Conservation (phyloP, 2,888 invertebrate species). For the Hylaea fasciaria region DNA sequence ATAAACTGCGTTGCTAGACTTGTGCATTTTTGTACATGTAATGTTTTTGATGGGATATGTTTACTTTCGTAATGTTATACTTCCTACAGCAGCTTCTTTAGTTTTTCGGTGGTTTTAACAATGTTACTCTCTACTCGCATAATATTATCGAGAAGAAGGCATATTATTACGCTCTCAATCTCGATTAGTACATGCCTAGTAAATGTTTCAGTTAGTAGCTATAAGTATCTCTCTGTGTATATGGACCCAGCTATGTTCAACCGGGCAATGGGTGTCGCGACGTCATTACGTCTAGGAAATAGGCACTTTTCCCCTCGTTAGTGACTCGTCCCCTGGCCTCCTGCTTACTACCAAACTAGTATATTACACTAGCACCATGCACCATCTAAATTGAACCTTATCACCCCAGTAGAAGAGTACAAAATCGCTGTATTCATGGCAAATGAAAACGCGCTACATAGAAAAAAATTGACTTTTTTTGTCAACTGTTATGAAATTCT, state of each 20-base stretch:
- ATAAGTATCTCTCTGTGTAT: too few species aligned
- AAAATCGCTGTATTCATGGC: background rate
- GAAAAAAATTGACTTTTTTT: slow-evolving; percentile 14
- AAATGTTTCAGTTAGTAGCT: too few species aligned
- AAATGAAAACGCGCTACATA: slow-evolving; percentile 4
- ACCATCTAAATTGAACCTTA: slow-evolving; percentile 34
- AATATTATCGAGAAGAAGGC: too few species aligned
- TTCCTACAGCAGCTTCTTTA: too few species aligned
- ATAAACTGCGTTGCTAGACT: too few species aligned
- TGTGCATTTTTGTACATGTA: too few species aligned
- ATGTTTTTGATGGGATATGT: too few species aligned
- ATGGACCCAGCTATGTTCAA: slow-evolving; percentile 44
- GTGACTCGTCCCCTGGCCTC: slow-evolving; percentile 70
- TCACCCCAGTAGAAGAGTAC: slow-evolving; percentile 13
- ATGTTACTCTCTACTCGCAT: too few species aligned
- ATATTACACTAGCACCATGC: slow-evolving; percentile 14
- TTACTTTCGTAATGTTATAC: too few species aligned
- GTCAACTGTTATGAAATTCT: slow-evolving; percentile 19
- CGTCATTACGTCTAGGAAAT: slow-evolving; percentile 83
- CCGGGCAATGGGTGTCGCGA: slow-evolving; percentile 66
- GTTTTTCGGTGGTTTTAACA: too few species aligned
- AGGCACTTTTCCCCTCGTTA: slow-evolving; percentile 85
- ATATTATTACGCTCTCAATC: too few species aligned
- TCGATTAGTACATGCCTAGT: too few species aligned
- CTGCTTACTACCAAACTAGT: slow-evolving; percentile 51